A percentile compares a stretch with the other conserved stretches of the same genome.
These are phyloP conservation scores for Myotis myotis DNA, from an alignment of 2,797 vertebrate genomes.

Conservation along the genomic window DNA sequence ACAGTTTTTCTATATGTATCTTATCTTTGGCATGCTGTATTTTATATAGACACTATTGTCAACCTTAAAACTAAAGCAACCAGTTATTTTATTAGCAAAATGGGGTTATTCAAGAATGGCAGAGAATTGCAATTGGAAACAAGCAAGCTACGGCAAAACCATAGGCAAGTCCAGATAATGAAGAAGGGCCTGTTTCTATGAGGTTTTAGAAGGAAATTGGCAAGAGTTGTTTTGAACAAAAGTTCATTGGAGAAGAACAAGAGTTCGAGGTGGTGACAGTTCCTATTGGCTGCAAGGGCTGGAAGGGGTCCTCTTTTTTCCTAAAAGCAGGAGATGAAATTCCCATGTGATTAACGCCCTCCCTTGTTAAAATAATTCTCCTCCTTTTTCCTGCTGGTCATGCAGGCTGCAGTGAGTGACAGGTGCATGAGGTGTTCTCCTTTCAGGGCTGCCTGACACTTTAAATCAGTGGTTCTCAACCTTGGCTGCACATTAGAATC, in stretches of 20 bases:
- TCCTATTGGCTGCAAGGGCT: not conserved
- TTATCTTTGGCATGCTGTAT: not conserved
- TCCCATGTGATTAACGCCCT: not conserved
- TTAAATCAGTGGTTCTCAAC: not conserved
- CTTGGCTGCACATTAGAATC: no score
- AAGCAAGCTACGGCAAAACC: not conserved
- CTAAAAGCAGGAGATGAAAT: not conserved
- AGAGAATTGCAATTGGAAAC: not conserved
- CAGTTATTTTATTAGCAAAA: not conserved
- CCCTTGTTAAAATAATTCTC: not conserved
- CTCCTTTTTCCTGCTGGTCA: not conserved
- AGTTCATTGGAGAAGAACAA: not conserved
- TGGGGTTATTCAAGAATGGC: not conserved
- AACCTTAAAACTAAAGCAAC: not conserved
- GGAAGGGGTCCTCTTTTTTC: not conserved
- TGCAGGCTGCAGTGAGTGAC: not conserved
- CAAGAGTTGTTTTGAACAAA: not conserved
- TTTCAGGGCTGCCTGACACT: not conserved
- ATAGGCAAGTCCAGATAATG: not conserved
- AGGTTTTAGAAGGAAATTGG: not conserved
- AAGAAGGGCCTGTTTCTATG: not conserved
- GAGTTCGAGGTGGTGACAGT: not conserved
- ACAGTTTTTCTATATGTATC: not conserved
- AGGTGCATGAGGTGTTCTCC: not conserved
- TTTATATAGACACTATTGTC: not conserved